Evolutionary conservation across 2,797 vertebrate genomes (phyloP).

Genomic region (Ara ararauna): DNA sequence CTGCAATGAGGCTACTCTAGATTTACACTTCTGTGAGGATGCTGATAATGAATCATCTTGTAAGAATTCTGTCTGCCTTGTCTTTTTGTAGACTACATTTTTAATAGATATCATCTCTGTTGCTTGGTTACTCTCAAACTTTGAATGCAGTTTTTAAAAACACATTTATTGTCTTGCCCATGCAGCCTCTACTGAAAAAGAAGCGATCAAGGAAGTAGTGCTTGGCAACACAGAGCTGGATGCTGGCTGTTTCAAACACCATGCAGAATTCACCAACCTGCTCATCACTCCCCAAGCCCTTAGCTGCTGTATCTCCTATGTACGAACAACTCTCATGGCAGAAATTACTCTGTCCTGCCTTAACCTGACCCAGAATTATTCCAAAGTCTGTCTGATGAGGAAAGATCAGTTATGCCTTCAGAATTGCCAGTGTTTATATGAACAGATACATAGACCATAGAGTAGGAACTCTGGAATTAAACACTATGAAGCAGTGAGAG

Average conservation of each 20-base stretch:
- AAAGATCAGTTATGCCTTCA: background rate
- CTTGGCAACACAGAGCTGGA: background rate
- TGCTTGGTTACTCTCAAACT: background rate
- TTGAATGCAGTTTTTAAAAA: background rate
- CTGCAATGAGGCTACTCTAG: background rate
- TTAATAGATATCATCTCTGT: background rate
- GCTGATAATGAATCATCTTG: background rate
- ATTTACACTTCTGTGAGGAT: background rate
- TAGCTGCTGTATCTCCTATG: fast-evolving
- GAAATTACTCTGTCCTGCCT: background rate
- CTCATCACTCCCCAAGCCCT: background rate
- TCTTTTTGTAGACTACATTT: background rate
- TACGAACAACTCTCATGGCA: background rate
- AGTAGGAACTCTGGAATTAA: background rate
- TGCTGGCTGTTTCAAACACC: background rate
- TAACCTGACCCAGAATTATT: background rate
- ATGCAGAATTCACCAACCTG: background rate
- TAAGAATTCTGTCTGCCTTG: background rate
- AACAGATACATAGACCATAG: background rate
- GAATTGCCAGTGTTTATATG: background rate
- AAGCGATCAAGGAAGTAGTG: background rate
- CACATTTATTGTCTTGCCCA: background rate
- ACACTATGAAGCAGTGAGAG: background rate
- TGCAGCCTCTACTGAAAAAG: background rate
- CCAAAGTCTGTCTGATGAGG: background rate